Evolutionary conservation across 2,113 vertebrate species (phyloP).

Genomic region (Ctenodactylus gundi): DNA sequence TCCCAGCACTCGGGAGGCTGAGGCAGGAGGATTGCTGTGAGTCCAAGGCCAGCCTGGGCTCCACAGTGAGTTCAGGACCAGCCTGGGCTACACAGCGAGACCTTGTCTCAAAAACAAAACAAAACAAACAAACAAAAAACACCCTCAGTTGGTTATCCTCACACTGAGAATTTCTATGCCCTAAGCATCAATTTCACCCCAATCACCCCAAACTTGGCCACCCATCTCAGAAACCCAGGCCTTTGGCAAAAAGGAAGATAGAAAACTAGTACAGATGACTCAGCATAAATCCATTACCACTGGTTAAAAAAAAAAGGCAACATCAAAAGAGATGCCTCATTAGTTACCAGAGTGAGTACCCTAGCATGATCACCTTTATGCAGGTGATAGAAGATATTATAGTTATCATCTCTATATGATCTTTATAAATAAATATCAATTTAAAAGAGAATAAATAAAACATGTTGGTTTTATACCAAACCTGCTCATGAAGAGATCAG

Average conservation of each 20-base stretch:
- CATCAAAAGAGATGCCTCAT: background rate
- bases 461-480: background rate
- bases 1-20: too few relatives aligned
- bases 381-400: background rate
- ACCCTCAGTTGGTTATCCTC: background rate
- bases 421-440: conserved; percentile 13
- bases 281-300: background rate
- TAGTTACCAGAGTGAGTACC: background rate
- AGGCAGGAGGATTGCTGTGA: too few relatives aligned
- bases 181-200: background rate
- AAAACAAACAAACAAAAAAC: too few relatives aligned
- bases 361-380: background rate
- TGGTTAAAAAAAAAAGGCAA: background rate
- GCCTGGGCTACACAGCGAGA: too few relatives aligned
- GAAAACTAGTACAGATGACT: background rate
- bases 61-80: too few relatives aligned
- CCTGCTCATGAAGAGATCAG: conserved; percentile 37
- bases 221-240: conserved; percentile 15
- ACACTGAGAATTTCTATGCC: conserved; percentile 17
- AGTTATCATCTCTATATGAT: background rate
- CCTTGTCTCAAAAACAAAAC: too few relatives aligned
- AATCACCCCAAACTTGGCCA: background rate
- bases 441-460: background rate
- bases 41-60: too few relatives aligned
- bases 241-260: background rate